Evolutionary conservation across 2,797 vertebrate genomes (phyloP).

Genomic region (Chlorospingus semifuscus): DNA sequence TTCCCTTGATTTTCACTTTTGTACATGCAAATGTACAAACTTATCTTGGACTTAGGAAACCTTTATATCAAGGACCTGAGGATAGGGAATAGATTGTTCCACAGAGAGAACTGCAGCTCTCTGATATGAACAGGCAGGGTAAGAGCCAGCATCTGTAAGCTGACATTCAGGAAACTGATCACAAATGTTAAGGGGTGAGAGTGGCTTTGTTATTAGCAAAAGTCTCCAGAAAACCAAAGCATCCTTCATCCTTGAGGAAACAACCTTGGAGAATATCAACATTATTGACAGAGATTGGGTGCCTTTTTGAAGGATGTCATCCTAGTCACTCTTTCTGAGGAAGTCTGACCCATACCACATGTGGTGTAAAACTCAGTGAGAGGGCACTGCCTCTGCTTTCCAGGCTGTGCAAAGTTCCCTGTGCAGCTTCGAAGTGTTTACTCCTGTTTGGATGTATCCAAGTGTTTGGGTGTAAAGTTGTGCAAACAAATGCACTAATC

Average conservation of each 20-base stretch:
- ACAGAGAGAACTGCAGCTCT: neutral
- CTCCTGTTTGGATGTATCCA: neutral
- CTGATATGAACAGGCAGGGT: neutral
- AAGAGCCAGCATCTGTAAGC: neutral
- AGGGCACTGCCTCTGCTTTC: neutral
- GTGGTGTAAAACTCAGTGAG: neutral
- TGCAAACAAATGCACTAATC: neutral
- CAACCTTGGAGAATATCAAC: neutral
- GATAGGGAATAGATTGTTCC: neutral
- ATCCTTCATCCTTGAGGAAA: neutral
- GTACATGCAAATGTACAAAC: neutral
- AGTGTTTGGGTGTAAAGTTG: neutral
- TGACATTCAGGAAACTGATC: neutral
- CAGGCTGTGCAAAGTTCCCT: rapidly evolving
- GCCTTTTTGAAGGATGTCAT: neutral
- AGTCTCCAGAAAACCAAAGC: neutral
- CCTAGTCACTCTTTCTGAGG: neutral
- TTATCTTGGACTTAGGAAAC: neutral
- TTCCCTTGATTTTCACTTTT: neutral
- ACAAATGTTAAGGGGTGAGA: neutral
- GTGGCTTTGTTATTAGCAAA: neutral
- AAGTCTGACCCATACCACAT: rapidly evolving
- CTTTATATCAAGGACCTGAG: neutral
- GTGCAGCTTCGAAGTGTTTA: neutral
- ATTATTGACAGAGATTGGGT: neutral